Conservation (phyloP, 1,140 invertebrate genomes). For the Heliconius melpomene region DNA sequence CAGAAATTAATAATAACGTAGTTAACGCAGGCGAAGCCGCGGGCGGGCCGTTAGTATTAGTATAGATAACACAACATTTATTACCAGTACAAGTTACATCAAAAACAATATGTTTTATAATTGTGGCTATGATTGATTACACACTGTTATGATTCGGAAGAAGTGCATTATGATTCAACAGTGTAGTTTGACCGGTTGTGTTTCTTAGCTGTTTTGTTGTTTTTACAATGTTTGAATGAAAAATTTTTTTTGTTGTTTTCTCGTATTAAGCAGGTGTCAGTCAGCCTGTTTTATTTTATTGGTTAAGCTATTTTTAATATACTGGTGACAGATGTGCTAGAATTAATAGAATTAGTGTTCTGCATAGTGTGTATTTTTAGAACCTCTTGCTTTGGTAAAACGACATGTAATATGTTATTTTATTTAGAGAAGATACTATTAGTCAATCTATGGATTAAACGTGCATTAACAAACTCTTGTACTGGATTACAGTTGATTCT, state of each 20-base stretch:
- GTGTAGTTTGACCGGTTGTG: neutral
- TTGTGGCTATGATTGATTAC: neutral
- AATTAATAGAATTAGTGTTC: neutral
- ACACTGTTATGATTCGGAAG: neutral
- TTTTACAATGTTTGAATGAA: neutral
- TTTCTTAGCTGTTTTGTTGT: neutral
- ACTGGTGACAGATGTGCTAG: neutral
- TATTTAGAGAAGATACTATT: no score
- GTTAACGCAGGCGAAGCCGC: no score
- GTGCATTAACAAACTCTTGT: no score
- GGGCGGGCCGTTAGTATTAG: no score
- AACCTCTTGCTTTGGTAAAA: neutral
- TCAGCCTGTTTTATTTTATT: neutral
- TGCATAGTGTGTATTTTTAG: neutral
- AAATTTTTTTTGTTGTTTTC: neutral
- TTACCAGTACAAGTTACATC: neutral
- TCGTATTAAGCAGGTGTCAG: neutral
- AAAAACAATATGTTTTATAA: conserved; percentile 2
- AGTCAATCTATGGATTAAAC: no score
- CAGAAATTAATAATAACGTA: no score
- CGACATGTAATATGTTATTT: no score
- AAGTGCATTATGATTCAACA: neutral
- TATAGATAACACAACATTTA: no score
- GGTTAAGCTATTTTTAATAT: neutral
- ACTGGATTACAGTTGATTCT: no score